Percentiles rank a stretch among this genome's conserved stretches.
phyloP scores from a whole-genome alignment of 2,888 invertebrate genomes.

The Sabatieria punctata region DNA sequence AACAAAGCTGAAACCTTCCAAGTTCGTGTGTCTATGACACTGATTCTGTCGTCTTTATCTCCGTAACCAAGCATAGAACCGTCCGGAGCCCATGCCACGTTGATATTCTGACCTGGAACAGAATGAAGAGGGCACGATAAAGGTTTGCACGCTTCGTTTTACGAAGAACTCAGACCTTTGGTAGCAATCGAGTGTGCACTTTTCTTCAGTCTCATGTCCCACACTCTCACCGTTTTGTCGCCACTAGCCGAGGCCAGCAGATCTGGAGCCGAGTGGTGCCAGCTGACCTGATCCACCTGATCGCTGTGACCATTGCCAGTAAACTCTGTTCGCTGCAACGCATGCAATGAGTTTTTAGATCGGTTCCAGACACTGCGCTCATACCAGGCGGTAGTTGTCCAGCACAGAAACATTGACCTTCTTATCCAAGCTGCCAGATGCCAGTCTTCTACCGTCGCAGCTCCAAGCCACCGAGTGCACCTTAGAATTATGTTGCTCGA shows the following conservation, averaged over 20 bases:
- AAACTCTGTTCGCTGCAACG: conserved; percentile 38
- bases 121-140: not conserved
- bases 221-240: conserved; percentile 87
- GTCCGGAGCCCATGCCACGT: conserved; percentile 95
- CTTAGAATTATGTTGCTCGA: conserved; percentile 39
- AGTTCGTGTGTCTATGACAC: conserved; percentile 77
- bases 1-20: conserved; percentile 72
- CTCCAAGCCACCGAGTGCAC: conserved; percentile 96
- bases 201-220: conserved; percentile 82
- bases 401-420: conserved; percentile 74
- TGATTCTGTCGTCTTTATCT: conserved; percentile 90
- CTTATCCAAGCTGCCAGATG: conserved; percentile 90
- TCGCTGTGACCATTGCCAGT: conserved; percentile 59
- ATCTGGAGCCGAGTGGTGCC: conserved; percentile 84
- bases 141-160: not conserved
- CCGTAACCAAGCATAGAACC: conserved; percentile 92
- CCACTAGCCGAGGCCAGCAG: conserved; percentile 86
- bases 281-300: conserved; percentile 89
- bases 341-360: conserved; percentile 45
- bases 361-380: conserved; percentile 44
- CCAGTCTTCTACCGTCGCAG: conserved; percentile 72
- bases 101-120: conserved; percentile 79
- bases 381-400: conserved; percentile 68
- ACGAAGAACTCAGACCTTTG: conserved; percentile 54
- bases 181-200: conserved; percentile 71